Conservation (phyloP, 2,797 vertebrate genomes). For the Karalla daura region DNA sequence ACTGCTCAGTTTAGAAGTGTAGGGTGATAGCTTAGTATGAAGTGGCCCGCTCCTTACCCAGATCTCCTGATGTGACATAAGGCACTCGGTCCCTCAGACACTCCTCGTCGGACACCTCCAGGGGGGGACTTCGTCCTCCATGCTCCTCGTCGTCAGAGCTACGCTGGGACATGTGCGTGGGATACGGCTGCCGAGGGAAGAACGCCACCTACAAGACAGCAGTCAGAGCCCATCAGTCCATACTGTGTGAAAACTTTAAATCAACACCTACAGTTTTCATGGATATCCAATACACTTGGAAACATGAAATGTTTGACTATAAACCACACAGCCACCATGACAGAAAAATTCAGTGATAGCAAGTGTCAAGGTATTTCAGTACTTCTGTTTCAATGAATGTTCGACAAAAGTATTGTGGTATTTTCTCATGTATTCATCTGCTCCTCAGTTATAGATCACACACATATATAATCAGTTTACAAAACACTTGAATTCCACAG, state of each 20-base stretch:
- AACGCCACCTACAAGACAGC: conserved; percentile 85
- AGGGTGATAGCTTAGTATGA: background rate
- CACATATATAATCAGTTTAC: background rate
- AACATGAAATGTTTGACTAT: too few relatives aligned
- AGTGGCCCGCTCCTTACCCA: conserved; percentile 82
- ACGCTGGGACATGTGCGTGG: conserved; percentile 87
- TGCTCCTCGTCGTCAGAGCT: conserved; percentile 96
- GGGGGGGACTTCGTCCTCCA: conserved; percentile 88
- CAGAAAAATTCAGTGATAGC: too few relatives aligned
- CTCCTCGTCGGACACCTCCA: conserved; percentile 98
- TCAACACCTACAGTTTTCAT: too few relatives aligned
- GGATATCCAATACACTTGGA: too few relatives aligned
- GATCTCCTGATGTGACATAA: conserved; percentile 87
- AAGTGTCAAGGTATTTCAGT: too few relatives aligned
- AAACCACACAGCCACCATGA: too few relatives aligned
- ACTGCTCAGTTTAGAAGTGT: background rate
- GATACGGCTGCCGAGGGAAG: conserved; percentile 85
- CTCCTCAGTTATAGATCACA: background rate
- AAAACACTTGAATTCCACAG: too few relatives aligned
- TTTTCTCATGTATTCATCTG: background rate
- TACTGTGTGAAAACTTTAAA: too few relatives aligned
- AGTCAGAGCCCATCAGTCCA: background rate
- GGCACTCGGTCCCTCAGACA: conserved; percentile 86
- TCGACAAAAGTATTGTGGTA: background rate
- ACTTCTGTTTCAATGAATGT: background rate